phyloP scores from a whole-genome alignment of 2,797 vertebrate genomes.

The Aldrovandia affinis region DNA sequence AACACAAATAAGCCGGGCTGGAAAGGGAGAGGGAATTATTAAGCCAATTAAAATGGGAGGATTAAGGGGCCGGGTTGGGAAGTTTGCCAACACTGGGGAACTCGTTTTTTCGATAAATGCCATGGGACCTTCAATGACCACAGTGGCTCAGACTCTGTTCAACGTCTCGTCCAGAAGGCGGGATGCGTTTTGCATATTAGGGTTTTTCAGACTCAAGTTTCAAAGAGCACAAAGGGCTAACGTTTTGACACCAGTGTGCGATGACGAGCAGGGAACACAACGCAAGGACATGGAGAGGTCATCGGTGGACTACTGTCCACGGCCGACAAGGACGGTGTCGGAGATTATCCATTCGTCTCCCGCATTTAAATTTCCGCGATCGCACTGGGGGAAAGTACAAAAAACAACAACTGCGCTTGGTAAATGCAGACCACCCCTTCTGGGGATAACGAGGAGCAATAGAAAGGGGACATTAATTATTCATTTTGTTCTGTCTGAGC shows the following conservation, averaged over 20 bases:
- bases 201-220: not conserved
- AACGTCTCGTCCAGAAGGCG: not conserved
- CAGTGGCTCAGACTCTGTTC: not conserved
- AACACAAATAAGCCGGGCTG: not conserved
- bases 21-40: not conserved
- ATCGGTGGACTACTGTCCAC: not conserved
- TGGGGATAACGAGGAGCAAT: not conserved
- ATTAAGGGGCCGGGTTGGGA: not conserved
- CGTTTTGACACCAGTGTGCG: not conserved
- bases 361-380: not conserved
- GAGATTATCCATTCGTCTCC: not conserved
- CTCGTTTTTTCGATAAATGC: not conserved
- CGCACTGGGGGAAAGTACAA: not conserved
- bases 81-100: not conserved
- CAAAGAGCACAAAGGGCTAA: not conserved
- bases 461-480: slow-evolving; percentile 2
- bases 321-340: not conserved
- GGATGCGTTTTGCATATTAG: not conserved
- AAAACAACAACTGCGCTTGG: not conserved
- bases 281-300: not conserved
- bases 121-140: not conserved
- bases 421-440: not conserved
- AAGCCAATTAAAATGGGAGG: not conserved
- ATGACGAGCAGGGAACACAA: not conserved
- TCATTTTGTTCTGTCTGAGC: not conserved